Evolutionary conservation across 2,797 vertebrate genomes (phyloP).

Genomic region (Manis pentadactyla): DNA sequence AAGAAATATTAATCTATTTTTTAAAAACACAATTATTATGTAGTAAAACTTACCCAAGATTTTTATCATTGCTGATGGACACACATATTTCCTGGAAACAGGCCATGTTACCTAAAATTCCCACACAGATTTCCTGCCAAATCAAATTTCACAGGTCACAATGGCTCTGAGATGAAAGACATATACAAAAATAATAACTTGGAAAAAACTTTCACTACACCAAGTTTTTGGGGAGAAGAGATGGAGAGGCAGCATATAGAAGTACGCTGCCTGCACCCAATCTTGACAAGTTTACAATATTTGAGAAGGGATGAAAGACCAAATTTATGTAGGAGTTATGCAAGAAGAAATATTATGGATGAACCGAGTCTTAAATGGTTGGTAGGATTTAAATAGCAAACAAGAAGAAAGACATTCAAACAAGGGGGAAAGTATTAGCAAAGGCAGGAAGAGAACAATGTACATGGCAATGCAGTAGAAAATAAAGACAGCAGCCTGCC

Average conservation of each 20-base stretch:
- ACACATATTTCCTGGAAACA: constrained; percentile 95
- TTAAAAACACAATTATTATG: constrained; percentile 1
- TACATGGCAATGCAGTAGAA: not conserved
- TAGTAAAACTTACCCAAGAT: constrained; percentile 90
- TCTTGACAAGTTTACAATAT: not conserved
- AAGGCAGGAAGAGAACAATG: not conserved
- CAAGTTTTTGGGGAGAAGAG: not conserved
- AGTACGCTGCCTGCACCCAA: not conserved
- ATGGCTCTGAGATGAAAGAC: constrained; percentile 30
- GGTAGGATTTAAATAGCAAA: not conserved
- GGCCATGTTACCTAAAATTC: constrained; percentile 97
- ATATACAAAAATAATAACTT: constrained; percentile 46
- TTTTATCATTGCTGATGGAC: constrained; percentile 93
- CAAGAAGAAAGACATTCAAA: not conserved
- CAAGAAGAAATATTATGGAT: not conserved
- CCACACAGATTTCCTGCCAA: constrained; percentile 97
- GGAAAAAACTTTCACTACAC: not conserved
- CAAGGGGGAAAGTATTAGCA: not conserved
- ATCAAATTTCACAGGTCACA: constrained; percentile 76
- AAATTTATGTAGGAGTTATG: not conserved
- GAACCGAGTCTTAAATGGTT: not conserved
- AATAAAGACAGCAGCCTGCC: not conserved
- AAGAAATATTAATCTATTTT: constrained; percentile 14
- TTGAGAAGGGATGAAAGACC: not conserved
- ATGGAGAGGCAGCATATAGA: not conserved